Conservation (phyloP, 2,888 invertebrate species). For the Torymus texanus region DNA sequence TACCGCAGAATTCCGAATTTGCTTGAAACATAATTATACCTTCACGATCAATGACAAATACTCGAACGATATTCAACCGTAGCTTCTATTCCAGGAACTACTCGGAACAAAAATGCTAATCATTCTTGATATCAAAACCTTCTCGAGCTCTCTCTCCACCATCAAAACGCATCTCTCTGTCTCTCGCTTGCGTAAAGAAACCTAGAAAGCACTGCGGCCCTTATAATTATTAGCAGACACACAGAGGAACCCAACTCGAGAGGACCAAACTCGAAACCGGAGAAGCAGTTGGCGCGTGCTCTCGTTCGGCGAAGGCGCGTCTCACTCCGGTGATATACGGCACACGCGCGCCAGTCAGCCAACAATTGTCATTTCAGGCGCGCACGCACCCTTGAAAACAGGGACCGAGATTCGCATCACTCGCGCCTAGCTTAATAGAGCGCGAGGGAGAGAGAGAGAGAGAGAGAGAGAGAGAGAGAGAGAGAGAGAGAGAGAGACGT, state of each 20-base stretch:
- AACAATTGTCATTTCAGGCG: constrained; percentile 55
- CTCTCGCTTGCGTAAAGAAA: background rate
- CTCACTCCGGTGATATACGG: constrained; percentile 48
- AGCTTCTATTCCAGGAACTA: background rate
- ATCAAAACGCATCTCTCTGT: constrained; percentile 8
- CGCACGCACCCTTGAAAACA: background rate
- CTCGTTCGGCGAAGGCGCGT: no score
- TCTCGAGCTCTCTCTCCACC: background rate
- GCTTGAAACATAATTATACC: no score
- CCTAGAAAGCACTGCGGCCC: background rate
- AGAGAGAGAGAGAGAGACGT: no score
- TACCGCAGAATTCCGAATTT: no score
- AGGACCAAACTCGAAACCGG: no score
- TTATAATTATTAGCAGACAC: constrained; percentile 42
- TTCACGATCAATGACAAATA: no score
- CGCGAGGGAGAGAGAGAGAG: constrained; percentile 12
- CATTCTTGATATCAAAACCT: constrained; percentile 30
- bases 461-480: no score
- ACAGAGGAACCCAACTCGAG: background rate
- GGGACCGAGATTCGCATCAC: constrained; percentile 24
- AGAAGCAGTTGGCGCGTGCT: no score
- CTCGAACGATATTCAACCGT: no score
- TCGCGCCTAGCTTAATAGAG: constrained; percentile 28
- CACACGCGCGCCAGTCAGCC: constrained; percentile 43
- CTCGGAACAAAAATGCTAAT: constrained; percentile 45